These are phyloP conservation scores for Omphaloscelis lunosa DNA, from an alignment of 2,888 invertebrate species.

Conservation along the genomic window DNA sequence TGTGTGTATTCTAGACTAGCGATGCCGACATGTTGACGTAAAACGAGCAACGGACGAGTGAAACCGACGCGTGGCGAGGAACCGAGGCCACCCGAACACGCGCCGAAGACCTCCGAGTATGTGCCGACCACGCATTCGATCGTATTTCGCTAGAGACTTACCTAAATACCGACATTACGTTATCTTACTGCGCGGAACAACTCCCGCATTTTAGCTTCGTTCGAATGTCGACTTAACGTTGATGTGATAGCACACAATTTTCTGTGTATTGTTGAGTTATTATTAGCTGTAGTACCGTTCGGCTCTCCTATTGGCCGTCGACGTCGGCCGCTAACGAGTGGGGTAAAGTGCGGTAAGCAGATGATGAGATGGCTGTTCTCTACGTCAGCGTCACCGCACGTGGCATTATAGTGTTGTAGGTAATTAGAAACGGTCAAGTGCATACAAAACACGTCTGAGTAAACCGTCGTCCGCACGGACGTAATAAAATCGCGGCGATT, in stretches of 20 bases:
- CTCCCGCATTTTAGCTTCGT: neutral
- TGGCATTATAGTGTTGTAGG: neutral
- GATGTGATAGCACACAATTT: neutral
- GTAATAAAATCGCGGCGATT: too few relatives aligned
- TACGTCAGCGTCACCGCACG: neutral
- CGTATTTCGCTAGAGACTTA: constrained; percentile 41
- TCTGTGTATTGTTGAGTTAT: constrained; percentile 1
- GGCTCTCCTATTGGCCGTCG: constrained; percentile 5
- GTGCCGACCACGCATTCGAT: constrained; percentile 19
- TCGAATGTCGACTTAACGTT: constrained; percentile 8
- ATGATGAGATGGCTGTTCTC: neutral
- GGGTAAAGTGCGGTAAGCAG: neutral
- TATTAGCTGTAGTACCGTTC: neutral
- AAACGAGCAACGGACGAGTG: constrained; percentile 19
- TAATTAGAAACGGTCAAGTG: constrained; percentile 13
- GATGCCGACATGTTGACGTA: neutral
- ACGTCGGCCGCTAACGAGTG: neutral
- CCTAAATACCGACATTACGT: constrained; percentile 38
- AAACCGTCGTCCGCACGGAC: too few relatives aligned
- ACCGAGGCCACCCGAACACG: constrained; percentile 17
- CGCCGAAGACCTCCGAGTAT: constrained; percentile 28
- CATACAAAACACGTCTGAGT: neutral
- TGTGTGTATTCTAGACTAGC: neutral
- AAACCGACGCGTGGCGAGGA: neutral
- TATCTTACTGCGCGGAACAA: constrained; percentile 26